Conservation (phyloP, 2,113 vertebrate species). For the Spermophilus dauricus region DNA sequence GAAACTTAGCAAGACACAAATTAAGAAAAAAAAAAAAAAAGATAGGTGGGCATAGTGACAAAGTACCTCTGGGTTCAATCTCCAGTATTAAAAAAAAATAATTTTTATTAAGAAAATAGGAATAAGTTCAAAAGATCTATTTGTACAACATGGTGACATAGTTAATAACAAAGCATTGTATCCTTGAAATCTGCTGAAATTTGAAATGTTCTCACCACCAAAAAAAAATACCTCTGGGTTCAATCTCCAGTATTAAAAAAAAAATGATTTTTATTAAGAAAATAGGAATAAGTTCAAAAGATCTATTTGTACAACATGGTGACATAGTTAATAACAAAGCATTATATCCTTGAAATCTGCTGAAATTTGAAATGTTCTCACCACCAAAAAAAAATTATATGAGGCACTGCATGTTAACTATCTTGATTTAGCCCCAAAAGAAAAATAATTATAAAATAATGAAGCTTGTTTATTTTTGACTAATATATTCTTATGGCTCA, state of each 20-base stretch:
- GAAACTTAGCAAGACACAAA: not conserved
- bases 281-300: not conserved
- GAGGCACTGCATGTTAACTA: not conserved
- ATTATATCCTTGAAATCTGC: not conserved
- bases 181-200: not conserved
- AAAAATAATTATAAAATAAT: slow-evolving; percentile 12
- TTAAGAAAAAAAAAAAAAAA: not conserved
- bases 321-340: not conserved
- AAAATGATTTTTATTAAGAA: not conserved
- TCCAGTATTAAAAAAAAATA: not conserved
- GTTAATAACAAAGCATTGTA: not conserved
- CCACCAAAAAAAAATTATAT: not conserved
- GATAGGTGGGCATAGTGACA: too few species aligned
- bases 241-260: not conserved
- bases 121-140: not conserved
- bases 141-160: not conserved
- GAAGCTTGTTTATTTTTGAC: slow-evolving; percentile 49
- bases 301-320: not conserved
- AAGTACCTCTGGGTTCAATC: not conserved
- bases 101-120: not conserved
- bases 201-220: not conserved
- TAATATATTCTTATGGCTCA: slow-evolving; percentile 9
- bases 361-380: not conserved
- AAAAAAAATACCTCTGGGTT: not conserved
- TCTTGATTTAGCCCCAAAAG: not conserved